Evolutionary conservation across 2,888 invertebrate species (phyloP).

Genomic region (Cantharis flavilabris): DNA sequence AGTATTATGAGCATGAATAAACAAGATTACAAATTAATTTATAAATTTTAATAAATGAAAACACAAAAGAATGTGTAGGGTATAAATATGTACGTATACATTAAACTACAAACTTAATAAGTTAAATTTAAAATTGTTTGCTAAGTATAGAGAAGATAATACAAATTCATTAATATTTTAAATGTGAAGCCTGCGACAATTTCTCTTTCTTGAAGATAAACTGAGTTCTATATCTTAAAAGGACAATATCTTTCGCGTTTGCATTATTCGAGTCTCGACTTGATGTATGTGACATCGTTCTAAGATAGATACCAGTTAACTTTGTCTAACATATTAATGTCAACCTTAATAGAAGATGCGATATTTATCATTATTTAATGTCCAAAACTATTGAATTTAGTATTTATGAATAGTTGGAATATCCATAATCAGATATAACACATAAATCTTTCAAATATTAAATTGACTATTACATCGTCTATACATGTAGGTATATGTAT

Average conservation of each 20-base stretch:
- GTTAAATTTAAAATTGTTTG: background rate
- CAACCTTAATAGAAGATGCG: constrained; percentile 30
- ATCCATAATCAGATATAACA: background rate
- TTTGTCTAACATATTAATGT: constrained; percentile 31
- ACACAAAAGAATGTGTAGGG: background rate
- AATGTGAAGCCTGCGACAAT: constrained; percentile 14
- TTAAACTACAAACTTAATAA: background rate
- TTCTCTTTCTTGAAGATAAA: constrained; percentile 23
- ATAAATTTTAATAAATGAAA: background rate
- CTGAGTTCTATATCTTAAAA: constrained; percentile 19
- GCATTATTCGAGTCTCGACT: constrained; percentile 19
- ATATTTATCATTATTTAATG: constrained; percentile 23
- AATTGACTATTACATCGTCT: background rate
- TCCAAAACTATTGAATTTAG: background rate
- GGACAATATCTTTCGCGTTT: constrained; percentile 27
- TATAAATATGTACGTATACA: background rate
- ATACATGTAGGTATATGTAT: background rate
- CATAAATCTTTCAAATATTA: background rate
- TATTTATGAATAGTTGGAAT: background rate
- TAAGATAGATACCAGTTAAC: constrained; percentile 28
- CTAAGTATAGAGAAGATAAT: background rate
- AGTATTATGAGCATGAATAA: background rate
- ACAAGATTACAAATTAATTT: background rate
- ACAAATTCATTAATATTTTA: background rate
- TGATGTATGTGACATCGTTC: constrained; percentile 30